Percentiles rank a stretch among this genome's conserved stretches.
Evolutionary conservation across 2,797 vertebrate genomes (phyloP).

Genomic region (Labeo calbasu): DNA sequence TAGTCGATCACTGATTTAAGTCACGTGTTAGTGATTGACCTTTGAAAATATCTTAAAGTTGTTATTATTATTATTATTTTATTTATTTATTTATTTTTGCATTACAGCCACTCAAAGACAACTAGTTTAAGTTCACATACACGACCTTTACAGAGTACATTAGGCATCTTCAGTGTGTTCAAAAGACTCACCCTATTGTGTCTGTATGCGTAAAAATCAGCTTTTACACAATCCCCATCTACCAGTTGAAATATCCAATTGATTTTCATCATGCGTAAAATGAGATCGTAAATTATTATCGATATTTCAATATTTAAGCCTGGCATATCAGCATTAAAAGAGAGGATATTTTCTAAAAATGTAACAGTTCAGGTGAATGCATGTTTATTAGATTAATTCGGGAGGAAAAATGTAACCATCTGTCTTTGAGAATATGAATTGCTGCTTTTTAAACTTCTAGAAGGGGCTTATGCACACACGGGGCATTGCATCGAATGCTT

Average conservation of each 20-base stretch:
- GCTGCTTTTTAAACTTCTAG: slow-evolving; percentile 49
- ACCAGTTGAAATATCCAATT: slow-evolving; percentile 51
- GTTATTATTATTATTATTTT: too few species aligned
- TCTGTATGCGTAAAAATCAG: slow-evolving; percentile 44
- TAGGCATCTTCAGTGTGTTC: slow-evolving; percentile 19
- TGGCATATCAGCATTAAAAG: slow-evolving; percentile 4
- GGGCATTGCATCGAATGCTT: slow-evolving; percentile 70
- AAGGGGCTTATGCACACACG: slow-evolving; percentile 64
- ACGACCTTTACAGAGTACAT: slow-evolving; percentile 39
- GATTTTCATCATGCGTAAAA: slow-evolving; percentile 57
- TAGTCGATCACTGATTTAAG: background rate
- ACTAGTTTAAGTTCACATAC: slow-evolving; percentile 18
- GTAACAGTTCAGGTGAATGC: slow-evolving; percentile 58
- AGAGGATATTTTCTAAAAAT: slow-evolving; percentile 3
- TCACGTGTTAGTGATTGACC: slow-evolving; percentile 34
- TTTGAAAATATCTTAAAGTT: slow-evolving; percentile 22
- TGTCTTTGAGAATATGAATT: slow-evolving; percentile 57
- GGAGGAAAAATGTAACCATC: slow-evolving; percentile 30
- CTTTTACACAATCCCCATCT: slow-evolving; percentile 40
- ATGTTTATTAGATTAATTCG: slow-evolving; percentile 56
- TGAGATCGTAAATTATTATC: slow-evolving; percentile 56
- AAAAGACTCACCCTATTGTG: slow-evolving; percentile 43
- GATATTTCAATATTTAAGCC: slow-evolving; percentile 47
- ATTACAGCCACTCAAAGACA: background rate
- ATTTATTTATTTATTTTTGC: background rate